phyloP scores from a whole-genome alignment of 2,113 vertebrate genomes.

The Gadus chalcogrammus region DNA sequence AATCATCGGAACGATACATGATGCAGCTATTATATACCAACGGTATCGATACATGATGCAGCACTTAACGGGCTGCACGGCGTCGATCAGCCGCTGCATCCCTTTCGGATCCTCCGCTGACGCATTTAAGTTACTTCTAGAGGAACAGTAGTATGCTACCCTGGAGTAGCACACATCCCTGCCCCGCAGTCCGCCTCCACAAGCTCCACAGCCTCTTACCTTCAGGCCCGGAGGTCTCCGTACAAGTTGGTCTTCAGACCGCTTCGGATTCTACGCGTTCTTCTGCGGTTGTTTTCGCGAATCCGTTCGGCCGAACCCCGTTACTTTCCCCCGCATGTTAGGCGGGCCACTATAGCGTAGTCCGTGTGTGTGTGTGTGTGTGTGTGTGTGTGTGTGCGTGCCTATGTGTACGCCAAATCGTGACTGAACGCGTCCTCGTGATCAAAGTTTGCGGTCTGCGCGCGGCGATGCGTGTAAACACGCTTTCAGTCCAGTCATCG shows the following conservation, averaged over 20 bases:
- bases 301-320: neutral
- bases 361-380: neutral
- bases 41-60: no score
- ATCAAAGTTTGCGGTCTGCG: slow-evolving; percentile 17
- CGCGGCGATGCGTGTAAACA: slow-evolving; percentile 45
- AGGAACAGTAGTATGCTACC: neutral
- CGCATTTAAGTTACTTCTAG: slow-evolving; percentile 28
- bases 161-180: neutral
- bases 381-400: neutral
- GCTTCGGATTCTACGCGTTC: neutral
- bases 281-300: neutral
- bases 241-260: neutral
- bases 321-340: slow-evolving; percentile 19
- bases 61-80: no score
- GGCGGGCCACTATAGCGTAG: slow-evolving; percentile 11
- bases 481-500: slow-evolving; percentile 20
- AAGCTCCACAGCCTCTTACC: slow-evolving; percentile 22
- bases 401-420: slow-evolving; percentile 8
- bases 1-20: no score
- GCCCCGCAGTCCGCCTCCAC: no score
- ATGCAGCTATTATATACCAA: no score
- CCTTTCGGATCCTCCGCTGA: neutral
- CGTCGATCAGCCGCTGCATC: no score
- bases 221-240: slow-evolving; percentile 21
- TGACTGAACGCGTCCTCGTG: slow-evolving; percentile 4